These are phyloP conservation scores for Gobionotothen gibberifrons DNA, from an alignment of 2,797 vertebrate species.

Conservation along the genomic window DNA sequence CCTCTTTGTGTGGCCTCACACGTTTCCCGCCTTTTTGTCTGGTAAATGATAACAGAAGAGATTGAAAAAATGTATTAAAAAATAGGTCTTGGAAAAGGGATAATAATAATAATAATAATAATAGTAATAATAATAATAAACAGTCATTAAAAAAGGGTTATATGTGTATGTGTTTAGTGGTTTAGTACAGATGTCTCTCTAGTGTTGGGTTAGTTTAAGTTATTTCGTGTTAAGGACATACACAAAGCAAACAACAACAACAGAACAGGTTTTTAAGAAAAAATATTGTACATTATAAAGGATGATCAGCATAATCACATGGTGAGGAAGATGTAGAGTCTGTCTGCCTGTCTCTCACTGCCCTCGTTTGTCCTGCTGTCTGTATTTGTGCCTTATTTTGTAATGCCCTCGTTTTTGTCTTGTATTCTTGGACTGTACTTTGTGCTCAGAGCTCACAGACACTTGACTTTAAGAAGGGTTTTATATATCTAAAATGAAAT, in stretches of 20 bases:
- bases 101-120: constrained; percentile 48
- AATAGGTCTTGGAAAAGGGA: constrained; percentile 59
- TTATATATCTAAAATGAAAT: constrained; percentile 15
- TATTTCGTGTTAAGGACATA: constrained; percentile 31
- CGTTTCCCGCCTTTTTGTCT: constrained; percentile 89
- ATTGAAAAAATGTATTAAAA: constrained; percentile 80
- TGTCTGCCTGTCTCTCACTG: not conserved
- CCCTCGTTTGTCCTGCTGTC: not conserved
- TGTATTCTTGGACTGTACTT: not conserved
- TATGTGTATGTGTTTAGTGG: constrained; percentile 64
- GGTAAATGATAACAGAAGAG: constrained; percentile 88
- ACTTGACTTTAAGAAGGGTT: not conserved
- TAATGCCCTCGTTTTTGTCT: not conserved
- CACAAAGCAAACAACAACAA: constrained; percentile 50
- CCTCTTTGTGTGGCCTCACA: constrained; percentile 88
- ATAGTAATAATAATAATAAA: constrained; percentile 56
- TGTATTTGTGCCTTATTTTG: constrained; percentile 1
- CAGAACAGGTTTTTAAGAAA: constrained; percentile 6
- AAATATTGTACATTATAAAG: not conserved
- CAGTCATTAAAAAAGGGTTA: constrained; percentile 63
- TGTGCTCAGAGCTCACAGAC: constrained; percentile 11
- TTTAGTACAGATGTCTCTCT: constrained; percentile 57
- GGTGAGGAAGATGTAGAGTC: not conserved
- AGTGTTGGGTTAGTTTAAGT: constrained; percentile 37
- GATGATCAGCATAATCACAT: constrained; percentile 2